Evolutionary conservation across 2,888 invertebrate species (phyloP).

Genomic region (Phengaris alcon): DNA sequence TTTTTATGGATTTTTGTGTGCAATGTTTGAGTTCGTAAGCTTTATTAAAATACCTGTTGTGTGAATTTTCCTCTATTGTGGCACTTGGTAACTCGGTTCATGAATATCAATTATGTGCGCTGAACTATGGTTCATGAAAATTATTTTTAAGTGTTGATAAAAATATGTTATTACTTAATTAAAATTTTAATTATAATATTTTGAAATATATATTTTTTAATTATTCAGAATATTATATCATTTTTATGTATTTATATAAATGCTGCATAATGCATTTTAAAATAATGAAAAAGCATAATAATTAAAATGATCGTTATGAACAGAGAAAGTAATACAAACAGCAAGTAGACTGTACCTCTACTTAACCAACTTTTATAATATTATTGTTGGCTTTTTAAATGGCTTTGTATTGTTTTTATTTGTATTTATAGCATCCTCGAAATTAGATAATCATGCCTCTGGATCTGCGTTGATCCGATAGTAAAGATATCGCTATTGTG

Average conservation of each 20-base stretch:
- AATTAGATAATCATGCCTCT: background rate
- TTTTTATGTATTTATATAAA: no score
- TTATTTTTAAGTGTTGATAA: background rate
- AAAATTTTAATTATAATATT: no score
- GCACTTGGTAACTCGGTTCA: background rate
- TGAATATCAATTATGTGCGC: background rate
- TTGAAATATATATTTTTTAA: no score
- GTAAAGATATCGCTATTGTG: background rate
- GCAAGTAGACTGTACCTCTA: no score
- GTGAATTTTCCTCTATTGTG: background rate
- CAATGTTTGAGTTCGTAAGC: background rate
- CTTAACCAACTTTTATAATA: no score
- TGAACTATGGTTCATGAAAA: background rate
- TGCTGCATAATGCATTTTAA: no score
- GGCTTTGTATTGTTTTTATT: background rate
- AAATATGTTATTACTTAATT: background rate
- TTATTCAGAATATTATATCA: no score
- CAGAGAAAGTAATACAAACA: no score
- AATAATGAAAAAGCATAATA: no score
- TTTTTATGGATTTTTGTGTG: no score
- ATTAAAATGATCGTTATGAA: no score
- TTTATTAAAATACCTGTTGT: background rate
- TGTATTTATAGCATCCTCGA: background rate
- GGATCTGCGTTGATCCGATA: background rate
- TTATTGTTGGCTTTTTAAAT: background rate